Percentiles rank a stretch among this genome's conserved stretches.
These are phyloP conservation scores for Ferrisia virgata DNA, from an alignment of 2,888 invertebrate genomes.

Conservation along the genomic window DNA sequence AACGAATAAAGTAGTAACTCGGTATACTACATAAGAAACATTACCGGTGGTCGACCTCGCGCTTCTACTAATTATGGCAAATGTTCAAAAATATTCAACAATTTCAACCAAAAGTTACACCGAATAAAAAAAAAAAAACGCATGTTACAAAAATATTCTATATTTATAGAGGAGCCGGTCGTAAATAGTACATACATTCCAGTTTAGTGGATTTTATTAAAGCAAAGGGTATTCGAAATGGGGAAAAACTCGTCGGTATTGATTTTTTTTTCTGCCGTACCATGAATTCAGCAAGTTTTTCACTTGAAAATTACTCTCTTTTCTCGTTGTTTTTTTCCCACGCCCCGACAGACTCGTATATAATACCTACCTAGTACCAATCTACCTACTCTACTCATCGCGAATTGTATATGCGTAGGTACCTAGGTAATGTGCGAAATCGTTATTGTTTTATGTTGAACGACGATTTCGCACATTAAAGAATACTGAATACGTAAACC, in stretches of 20 bases:
- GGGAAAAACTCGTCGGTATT: conserved; percentile 20
- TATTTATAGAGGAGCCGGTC: not conserved
- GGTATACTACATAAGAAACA: not conserved
- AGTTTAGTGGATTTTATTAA: conserved; percentile 6
- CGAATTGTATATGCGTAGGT: not conserved
- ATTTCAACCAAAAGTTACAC: not conserved
- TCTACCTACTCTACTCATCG: too few relatives aligned
- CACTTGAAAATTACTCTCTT: conserved; percentile 2
- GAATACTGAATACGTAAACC: too few relatives aligned
- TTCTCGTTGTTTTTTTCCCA: not conserved
- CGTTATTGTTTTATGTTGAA: not conserved
- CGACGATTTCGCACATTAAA: not conserved
- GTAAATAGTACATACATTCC: not conserved
- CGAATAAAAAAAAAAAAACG: not conserved
- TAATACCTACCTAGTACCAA: too few relatives aligned
- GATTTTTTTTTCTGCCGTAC: conserved; percentile 5
- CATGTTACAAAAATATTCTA: conserved; percentile 7
- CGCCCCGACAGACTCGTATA: not conserved
- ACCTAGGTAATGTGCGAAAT: not conserved
- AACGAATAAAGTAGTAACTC: not conserved
- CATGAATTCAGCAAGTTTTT: conserved; percentile 18
- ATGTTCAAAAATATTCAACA: conserved; percentile 11
- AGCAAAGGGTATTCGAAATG: conserved; percentile 17
- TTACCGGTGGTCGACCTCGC: not conserved
- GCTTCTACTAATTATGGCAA: not conserved